These are phyloP conservation scores for Lepus americanus DNA, from an alignment of 2,113 vertebrate species.

Conservation along the genomic window DNA sequence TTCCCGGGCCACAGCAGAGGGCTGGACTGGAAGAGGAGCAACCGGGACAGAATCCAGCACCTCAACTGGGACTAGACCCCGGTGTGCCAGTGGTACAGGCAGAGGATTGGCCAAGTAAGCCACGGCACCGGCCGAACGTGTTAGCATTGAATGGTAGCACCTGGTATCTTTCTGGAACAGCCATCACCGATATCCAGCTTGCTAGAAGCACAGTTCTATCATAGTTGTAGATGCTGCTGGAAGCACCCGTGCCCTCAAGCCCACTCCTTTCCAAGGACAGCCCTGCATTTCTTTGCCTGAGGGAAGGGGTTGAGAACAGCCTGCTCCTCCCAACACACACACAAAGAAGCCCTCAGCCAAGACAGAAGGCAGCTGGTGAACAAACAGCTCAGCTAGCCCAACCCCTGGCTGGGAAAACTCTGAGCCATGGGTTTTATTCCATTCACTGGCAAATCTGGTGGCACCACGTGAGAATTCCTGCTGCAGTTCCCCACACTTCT, in stretches of 20 bases:
- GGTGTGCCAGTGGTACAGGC: too few relatives aligned
- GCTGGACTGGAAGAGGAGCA: too few relatives aligned
- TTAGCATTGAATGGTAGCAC: background rate
- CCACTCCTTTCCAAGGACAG: background rate
- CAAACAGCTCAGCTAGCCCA: fast-evolving
- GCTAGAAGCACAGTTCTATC: background rate
- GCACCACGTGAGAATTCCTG: background rate
- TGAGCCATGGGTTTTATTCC: fast-evolving
- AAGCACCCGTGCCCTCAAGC: background rate
- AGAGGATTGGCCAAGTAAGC: too few relatives aligned
- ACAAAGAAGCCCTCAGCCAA: background rate
- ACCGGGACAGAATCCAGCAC: too few relatives aligned
- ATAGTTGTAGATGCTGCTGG: background rate
- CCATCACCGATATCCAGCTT: background rate
- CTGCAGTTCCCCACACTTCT: background rate
- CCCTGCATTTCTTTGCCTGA: background rate
- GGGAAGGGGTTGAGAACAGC: fast-evolving
- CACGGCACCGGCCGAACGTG: too few relatives aligned
- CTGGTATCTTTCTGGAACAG: background rate
- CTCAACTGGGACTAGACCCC: too few relatives aligned
- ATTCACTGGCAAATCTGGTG: background rate
- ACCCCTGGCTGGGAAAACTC: background rate
- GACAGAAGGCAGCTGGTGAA: background rate
- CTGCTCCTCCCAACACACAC: background rate
- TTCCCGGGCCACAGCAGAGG: too few relatives aligned